Evolutionary conservation across 2,113 vertebrate species (phyloP).

Genomic region (Cinclus mexicanus): DNA sequence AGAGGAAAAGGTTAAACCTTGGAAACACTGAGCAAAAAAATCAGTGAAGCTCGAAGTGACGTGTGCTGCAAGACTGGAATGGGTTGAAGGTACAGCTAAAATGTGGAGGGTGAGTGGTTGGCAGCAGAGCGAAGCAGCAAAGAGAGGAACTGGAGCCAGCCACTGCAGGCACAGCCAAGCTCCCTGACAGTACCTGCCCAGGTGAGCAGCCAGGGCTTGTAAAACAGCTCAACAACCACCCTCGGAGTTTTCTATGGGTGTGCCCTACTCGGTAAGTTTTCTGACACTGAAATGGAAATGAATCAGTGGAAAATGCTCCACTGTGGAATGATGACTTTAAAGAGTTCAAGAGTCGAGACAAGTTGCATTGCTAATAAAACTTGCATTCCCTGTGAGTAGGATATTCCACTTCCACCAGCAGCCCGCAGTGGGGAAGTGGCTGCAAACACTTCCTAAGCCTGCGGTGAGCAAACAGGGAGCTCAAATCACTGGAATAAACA

Average conservation of each 20-base stretch:
- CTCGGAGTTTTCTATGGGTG: rapidly evolving
- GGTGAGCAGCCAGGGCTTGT: not conserved
- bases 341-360: not conserved
- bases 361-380: too few relatives aligned
- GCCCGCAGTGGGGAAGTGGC: rapidly evolving
- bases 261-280: not conserved
- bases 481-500: not conserved
- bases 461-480: not conserved
- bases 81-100: not conserved
- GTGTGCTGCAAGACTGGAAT: not conserved
- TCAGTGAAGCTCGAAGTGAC: not conserved
- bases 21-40: not conserved
- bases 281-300: not conserved
- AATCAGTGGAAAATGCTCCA: not conserved
- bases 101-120: not conserved
- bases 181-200: not conserved
- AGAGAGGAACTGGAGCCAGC: not conserved
- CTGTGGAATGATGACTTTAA: not conserved
- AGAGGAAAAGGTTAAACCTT: not conserved
- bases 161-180: not conserved
- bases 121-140: not conserved
- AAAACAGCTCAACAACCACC: rapidly evolving
- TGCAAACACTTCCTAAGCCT: not conserved
- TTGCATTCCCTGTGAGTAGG: not conserved
- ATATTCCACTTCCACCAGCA: not conserved